Percentiles rank a stretch among this genome's conserved stretches.
Evolutionary conservation across 2,797 vertebrate genomes (phyloP).

Genomic region (Clarias platycephalus): DNA sequence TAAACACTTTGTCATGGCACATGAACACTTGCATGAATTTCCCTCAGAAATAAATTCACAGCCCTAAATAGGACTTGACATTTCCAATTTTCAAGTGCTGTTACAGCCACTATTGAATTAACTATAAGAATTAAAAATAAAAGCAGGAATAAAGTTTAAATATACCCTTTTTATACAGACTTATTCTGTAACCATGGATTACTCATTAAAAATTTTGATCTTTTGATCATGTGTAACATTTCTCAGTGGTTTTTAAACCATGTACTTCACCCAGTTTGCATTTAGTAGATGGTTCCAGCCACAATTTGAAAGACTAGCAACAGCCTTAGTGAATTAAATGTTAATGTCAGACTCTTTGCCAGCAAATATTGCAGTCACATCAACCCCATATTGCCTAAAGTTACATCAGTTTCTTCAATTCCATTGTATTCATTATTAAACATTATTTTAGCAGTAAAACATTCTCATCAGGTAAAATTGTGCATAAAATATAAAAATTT

Average conservation of each 20-base stretch:
- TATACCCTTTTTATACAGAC: not conserved
- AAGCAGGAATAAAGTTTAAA: not conserved
- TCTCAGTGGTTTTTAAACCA: not conserved
- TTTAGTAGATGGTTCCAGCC: constrained; percentile 2
- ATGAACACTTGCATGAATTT: not conserved
- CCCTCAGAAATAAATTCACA: not conserved
- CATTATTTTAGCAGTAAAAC: not conserved
- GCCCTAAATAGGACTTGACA: not conserved
- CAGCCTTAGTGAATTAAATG: constrained; percentile 19
- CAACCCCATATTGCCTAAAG: constrained; percentile 36
- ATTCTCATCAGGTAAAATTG: not conserved
- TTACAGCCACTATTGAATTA: no score
- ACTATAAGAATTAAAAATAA: not conserved
- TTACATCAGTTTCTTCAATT: constrained; percentile 46
- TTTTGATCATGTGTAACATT: not conserved
- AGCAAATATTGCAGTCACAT: not conserved
- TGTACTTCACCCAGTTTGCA: not conserved
- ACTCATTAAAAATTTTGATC: not conserved
- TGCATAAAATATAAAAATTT: not conserved
- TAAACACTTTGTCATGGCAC: not conserved
- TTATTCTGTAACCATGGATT: not conserved
- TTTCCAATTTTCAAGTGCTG: not conserved
- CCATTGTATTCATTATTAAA: not conserved
- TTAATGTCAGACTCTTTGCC: constrained; percentile 12
- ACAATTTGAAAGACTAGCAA: constrained; percentile 7